Evolutionary conservation across 2,888 invertebrate species (phyloP).

Genomic region (Cryptophagus acutangulus): DNA sequence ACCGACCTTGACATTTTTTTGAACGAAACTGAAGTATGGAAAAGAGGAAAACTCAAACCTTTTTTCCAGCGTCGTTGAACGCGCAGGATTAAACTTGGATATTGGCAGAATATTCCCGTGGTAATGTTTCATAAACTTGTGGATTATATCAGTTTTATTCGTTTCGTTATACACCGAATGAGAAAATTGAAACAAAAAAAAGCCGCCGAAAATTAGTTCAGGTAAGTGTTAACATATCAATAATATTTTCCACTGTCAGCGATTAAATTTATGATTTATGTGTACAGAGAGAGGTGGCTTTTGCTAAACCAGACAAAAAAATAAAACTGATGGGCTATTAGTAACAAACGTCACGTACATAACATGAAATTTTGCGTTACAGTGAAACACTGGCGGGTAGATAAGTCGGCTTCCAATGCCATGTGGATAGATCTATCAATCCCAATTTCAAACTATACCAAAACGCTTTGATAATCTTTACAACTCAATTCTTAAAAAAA

Average conservation of each 20-base stretch:
- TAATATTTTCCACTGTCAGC: conserved; percentile 42
- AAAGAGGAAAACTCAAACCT: not conserved
- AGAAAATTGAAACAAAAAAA: conserved; percentile 1
- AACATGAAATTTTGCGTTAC: conserved; percentile 8
- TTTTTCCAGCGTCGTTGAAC: conserved; percentile 8
- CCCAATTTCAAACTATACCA: no score
- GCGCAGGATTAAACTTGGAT: conserved; percentile 10
- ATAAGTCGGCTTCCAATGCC: conserved; percentile 4
- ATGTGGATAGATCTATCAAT: no score
- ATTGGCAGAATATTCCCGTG: conserved; percentile 8
- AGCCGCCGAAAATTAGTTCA: conserved; percentile 17
- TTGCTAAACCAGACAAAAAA: conserved; percentile 31
- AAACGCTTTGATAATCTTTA: no score
- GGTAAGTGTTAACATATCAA: conserved; percentile 43
- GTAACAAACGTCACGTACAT: conserved; percentile 29
- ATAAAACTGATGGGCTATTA: conserved; percentile 32
- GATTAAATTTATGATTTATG: conserved; percentile 43
- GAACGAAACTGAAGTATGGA: not conserved
- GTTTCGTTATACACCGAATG: conserved; percentile 3
- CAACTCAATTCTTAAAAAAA: no score
- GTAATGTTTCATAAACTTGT: conserved; percentile 9
- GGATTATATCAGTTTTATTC: conserved; percentile 8
- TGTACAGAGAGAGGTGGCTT: conserved; percentile 28
- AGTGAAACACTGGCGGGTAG: not conserved
- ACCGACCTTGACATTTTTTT: conserved; percentile 12